These are phyloP conservation scores for Platanista minor DNA, from an alignment of 2,113 vertebrate species.

Conservation along the genomic window DNA sequence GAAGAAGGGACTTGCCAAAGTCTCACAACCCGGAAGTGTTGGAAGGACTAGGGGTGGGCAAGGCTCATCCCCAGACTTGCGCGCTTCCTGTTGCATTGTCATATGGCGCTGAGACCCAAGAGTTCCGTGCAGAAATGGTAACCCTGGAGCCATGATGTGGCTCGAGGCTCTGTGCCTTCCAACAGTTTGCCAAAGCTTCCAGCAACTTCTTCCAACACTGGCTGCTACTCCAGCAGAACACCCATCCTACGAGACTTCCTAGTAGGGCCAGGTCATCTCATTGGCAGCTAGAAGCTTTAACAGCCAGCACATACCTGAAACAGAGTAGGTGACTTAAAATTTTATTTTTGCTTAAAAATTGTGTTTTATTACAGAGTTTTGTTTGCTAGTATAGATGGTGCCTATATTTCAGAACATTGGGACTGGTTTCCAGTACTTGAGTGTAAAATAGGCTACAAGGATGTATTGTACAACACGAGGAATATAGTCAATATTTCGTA, in stretches of 20 bases:
- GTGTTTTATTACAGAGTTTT: neutral
- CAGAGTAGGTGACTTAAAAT: rapidly evolving
- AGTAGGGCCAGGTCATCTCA: neutral
- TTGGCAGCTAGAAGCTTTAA: too few relatives aligned
- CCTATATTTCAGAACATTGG: neutral
- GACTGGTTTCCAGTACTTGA: slow-evolving; percentile 4
- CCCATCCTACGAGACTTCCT: neutral
- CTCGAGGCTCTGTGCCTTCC: neutral
- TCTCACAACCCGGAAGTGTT: too few relatives aligned
- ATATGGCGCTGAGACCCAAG: rapidly evolving
- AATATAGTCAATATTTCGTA: neutral
- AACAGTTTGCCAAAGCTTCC: neutral
- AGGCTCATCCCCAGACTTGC: too few relatives aligned
- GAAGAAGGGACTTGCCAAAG: neutral
- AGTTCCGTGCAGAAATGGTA: rapidly evolving
- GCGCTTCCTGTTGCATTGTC: rapidly evolving
- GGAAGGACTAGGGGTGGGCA: neutral
- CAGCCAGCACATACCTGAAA: too few relatives aligned
- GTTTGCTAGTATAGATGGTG: neutral
- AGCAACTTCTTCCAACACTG: neutral
- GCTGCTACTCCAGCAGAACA: neutral
- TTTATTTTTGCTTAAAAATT: neutral
- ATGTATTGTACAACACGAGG: neutral
- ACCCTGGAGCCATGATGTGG: too few relatives aligned
- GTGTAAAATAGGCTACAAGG: neutral